phyloP scores from a whole-genome alignment of 2,113 vertebrate species.

The Dendropsophus ebraccatus region DNA sequence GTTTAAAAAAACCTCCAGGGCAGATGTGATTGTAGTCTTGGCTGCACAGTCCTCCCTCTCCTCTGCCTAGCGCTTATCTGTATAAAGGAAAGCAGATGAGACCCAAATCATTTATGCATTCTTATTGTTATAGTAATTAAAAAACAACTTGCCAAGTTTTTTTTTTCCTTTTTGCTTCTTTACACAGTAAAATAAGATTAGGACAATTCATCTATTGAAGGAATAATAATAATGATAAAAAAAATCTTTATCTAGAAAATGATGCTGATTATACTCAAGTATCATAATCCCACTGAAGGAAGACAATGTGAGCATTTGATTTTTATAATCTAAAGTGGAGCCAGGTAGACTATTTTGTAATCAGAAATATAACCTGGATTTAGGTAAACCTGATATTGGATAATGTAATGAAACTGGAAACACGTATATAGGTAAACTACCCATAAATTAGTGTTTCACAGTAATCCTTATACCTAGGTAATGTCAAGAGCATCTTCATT shows the following conservation, averaged over 20 bases:
- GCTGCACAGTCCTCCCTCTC: no score
- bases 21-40: no score
- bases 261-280: slow-evolving; percentile 48
- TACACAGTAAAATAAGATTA: not conserved
- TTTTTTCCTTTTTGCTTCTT: not conserved
- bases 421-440: not conserved
- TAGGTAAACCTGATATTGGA: slow-evolving; percentile 27
- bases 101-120: no score
- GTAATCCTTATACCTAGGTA: not conserved
- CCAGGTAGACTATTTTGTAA: slow-evolving; percentile 31
- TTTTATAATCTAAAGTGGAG: slow-evolving; percentile 9
- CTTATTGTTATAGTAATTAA: no score
- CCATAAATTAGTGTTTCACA: not conserved
- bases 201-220: slow-evolving; percentile 42
- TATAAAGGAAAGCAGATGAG: no score
- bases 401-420: not conserved
- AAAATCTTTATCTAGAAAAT: slow-evolving; percentile 30
- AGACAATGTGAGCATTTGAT: slow-evolving; percentile 36
- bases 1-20: no score
- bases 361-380: slow-evolving; percentile 23
- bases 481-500: not conserved
- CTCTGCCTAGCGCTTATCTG: no score
- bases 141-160: not conserved
- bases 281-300: slow-evolving; percentile 32
- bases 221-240: slow-evolving; percentile 10